phyloP scores from a whole-genome alignment of 2,888 invertebrate genomes.

The Hylaea fasciaria region DNA sequence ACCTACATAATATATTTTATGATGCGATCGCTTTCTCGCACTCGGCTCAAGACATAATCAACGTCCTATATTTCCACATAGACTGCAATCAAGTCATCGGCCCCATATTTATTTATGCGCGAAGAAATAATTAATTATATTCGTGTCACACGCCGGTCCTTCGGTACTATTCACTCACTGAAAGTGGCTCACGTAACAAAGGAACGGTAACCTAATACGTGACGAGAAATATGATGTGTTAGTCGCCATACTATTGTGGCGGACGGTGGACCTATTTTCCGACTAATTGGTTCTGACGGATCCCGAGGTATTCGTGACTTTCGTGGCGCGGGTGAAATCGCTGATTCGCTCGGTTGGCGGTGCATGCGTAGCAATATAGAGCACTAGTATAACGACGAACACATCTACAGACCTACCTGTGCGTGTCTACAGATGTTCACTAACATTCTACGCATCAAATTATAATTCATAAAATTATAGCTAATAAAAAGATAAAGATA shows the following conservation, averaged over 20 bases:
- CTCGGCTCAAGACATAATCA: neutral
- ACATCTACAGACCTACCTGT: neutral
- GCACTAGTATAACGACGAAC: conserved; percentile 12
- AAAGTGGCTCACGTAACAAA: conserved; percentile 83
- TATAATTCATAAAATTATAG: too few relatives aligned
- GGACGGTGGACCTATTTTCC: conserved; percentile 62
- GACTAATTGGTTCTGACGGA: conserved; percentile 73
- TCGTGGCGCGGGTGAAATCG: conserved; percentile 65
- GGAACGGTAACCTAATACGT: conserved; percentile 82
- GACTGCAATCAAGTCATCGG: conserved; percentile 51
- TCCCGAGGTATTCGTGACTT: conserved; percentile 60
- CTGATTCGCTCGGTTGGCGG: conserved; percentile 53
- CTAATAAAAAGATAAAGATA: too few relatives aligned
- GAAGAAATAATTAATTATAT: conserved; percentile 78
- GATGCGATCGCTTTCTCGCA: conserved; percentile 1
- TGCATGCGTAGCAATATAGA: conserved; percentile 30
- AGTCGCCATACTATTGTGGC: conserved; percentile 64
- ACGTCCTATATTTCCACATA: conserved; percentile 30
- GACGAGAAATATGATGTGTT: conserved; percentile 80
- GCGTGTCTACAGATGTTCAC: neutral
- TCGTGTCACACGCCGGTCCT: conserved; percentile 74
- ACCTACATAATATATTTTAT: too few relatives aligned
- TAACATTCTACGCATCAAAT: neutral
- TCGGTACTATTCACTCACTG: conserved; percentile 76
- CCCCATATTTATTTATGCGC: conserved; percentile 65